A percentile compares a stretch with the other conserved stretches of the same genome.
Evolutionary conservation across 2,888 invertebrate species (phyloP).

Genomic region (Scelioninae gen. 1): DNA sequence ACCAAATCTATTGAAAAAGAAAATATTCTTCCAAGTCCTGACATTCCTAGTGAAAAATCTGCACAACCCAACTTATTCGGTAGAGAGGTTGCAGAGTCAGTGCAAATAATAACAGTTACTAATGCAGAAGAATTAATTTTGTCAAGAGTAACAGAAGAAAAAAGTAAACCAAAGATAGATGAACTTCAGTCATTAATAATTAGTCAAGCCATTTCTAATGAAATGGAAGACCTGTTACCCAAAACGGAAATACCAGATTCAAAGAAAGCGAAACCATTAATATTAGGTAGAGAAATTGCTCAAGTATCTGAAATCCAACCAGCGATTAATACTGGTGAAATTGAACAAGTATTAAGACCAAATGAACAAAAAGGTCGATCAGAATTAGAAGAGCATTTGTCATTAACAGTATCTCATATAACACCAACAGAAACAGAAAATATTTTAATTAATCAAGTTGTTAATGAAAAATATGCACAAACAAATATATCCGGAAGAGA

Average conservation of each 20-base stretch:
- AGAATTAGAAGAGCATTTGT: conserved; percentile 73
- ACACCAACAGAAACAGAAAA: conserved; percentile 74
- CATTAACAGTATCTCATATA: conserved; percentile 74
- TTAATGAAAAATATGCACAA: conserved; percentile 71
- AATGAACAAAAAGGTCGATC: conserved; percentile 71
- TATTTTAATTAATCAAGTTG: conserved; percentile 60
- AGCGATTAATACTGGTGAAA: conserved; percentile 75
- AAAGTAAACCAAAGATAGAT: conserved; percentile 71
- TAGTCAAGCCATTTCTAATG: conserved; percentile 74
- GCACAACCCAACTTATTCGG: conserved; percentile 70
- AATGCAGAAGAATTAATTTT: conserved; percentile 71
- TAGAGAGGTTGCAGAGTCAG: conserved; percentile 73
- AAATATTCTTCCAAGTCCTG: conserved; percentile 59
- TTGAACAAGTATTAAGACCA: conserved; percentile 73
- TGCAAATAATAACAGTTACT: conserved; percentile 75
- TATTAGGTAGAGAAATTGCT: conserved; percentile 81
- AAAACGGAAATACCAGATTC: conserved; percentile 70
- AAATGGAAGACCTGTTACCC: conserved; percentile 73
- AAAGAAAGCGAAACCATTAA: conserved; percentile 76
- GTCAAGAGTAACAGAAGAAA: conserved; percentile 69
- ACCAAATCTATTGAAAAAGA: conserved; percentile 68
- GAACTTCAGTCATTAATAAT: conserved; percentile 75
- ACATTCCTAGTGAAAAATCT: conserved; percentile 69
- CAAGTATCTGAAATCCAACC: conserved; percentile 82
- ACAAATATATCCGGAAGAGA: conserved; percentile 78